Percentiles rank a stretch among this genome's conserved stretches.
These are phyloP conservation scores for Heterodera schachtii DNA, from an alignment of 1,140 invertebrate species.

Conservation along the genomic window DNA sequence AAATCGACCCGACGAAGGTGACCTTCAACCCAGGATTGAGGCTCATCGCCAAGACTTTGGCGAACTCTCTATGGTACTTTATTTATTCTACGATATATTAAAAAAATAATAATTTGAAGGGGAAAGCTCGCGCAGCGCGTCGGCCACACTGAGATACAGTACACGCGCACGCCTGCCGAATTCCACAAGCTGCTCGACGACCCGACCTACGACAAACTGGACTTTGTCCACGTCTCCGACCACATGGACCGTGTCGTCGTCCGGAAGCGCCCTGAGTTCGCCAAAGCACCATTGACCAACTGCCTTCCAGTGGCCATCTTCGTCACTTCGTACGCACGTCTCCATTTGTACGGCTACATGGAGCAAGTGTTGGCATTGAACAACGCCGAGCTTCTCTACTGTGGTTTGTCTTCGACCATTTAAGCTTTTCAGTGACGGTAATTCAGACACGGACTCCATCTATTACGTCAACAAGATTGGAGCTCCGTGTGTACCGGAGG, in stretches of 20 bases:
- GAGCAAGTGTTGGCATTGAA: background rate
- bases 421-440: no score
- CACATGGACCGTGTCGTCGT: background rate
- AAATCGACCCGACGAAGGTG: background rate
- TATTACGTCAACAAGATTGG: background rate
- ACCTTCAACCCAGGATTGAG: background rate
- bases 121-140: conserved; percentile 9
- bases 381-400: background rate
- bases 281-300: conserved; percentile 9
- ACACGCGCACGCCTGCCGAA: background rate
- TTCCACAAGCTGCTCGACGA: background rate
- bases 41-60: background rate
- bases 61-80: background rate
- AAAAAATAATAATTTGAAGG: background rate
- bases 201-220: background rate
- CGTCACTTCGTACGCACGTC: conserved; percentile 5
- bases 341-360: conserved; percentile 13
- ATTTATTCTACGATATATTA: no score
- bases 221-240: conserved; percentile 4
- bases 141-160: background rate
- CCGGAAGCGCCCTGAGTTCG: background rate
- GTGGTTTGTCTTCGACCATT: background rate
- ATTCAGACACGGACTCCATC: conserved; percentile 1
- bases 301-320: conserved; percentile 1
- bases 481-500: background rate